Base-by-base conservation (phyloP, 2,113 vertebrate species). In the Menidia beryllina region DNA sequence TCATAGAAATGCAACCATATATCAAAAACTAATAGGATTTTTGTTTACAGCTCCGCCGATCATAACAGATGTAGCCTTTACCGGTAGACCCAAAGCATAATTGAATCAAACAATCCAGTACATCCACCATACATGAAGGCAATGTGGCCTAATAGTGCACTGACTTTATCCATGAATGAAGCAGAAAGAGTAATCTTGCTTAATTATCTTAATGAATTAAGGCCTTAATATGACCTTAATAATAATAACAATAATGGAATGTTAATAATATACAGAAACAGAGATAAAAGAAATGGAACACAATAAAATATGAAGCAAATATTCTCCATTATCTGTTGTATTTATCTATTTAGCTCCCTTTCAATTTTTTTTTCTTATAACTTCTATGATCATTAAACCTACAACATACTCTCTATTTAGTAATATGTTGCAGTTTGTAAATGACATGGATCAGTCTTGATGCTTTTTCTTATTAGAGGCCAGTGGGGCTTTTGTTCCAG, bases 11-110 rank as follows among this genome's bases (percentile, higher is more conserved):
- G 79, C 65, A 83, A 80, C 86, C 71, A 86, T 91, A 89, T 68
- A 89, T 84, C 47, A 83, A 23, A 48, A 80, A 55, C 75, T 89
- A 91, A 92, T 89, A 86, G 73, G 73, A 69, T 79, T 89, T 92
- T 86, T 86, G 70, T 91, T 85, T 86, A 69, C 66, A 64, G 69
- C 63, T 58, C 2, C 1, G 54, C 15, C 69, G 51, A 66, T 76
- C 41, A 50, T 55, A 47, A 27, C 64, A 82, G 56, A 47, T 38
- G 24, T 45, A 65, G 43, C 56, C 48, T 73, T 75, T 77, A 89
- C 87, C 78, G 87, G 81, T 73, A 83, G 60, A 77, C 79, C 61
- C 83, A 49, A 68, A 59, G 43, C 24, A 10, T 81, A 79, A 91
- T 86, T 56, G 15, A 79, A 85, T 88, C 60, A 79, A 79, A 85